Percentiles rank a stretch among this genome's conserved stretches.
Conservation (phyloP, 2,888 invertebrate species). For the Norana najaformis region DNA sequence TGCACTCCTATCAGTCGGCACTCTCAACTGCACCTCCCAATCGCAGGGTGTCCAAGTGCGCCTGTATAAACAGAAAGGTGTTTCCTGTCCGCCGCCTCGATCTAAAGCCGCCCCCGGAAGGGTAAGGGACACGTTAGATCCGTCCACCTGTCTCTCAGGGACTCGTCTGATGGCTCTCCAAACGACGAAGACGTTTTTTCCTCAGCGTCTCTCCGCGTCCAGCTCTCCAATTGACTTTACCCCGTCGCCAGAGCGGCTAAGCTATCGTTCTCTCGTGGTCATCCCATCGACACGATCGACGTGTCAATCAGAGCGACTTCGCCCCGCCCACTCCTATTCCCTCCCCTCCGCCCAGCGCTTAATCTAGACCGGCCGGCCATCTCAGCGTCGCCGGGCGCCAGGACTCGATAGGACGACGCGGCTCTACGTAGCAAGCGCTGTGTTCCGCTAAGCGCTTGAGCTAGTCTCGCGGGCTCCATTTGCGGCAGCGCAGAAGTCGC, state of each 20-base stretch:
- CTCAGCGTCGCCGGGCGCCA: background rate
- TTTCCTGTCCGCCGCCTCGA: too few relatives aligned
- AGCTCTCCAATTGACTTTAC: background rate
- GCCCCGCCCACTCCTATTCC: background rate
- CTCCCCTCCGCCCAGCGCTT: background rate
- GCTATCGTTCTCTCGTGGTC: constrained; percentile 24
- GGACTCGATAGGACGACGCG: background rate
- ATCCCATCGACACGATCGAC: background rate
- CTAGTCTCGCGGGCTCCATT: constrained; percentile 25
- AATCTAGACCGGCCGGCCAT: constrained; percentile 5
- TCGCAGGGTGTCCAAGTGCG: background rate
- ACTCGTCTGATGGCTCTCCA: background rate
- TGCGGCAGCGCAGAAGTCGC: background rate
- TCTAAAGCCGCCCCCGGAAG: background rate
- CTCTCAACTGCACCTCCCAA: background rate
- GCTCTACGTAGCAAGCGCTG: background rate
- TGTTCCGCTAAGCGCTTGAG: constrained; percentile 18
- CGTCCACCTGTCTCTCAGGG: constrained; percentile 13
- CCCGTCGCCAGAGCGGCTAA: background rate
- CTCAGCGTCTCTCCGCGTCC: background rate
- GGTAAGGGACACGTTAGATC: constrained; percentile 13
- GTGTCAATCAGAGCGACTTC: background rate
- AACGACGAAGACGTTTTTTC: background rate
- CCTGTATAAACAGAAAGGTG: constrained; percentile 1
- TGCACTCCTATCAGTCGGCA: background rate